Evolutionary conservation across 2,113 vertebrate genomes (phyloP).

Genomic region (Brachirus orientalis): DNA sequence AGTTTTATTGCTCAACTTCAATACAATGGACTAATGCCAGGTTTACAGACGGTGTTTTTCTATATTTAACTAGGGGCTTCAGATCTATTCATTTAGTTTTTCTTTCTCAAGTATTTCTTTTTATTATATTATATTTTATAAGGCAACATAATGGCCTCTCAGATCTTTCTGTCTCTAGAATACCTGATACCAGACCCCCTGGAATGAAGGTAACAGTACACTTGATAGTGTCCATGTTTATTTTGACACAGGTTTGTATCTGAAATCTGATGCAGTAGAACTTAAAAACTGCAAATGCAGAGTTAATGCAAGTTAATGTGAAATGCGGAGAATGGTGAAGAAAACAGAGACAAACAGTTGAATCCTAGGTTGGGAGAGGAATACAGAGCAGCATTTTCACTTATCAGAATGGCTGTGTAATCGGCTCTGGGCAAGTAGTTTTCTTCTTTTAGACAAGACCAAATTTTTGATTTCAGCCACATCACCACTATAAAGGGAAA

Average conservation of each 20-base stretch:
- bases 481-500: constrained; percentile 43
- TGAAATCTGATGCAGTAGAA: too few species aligned
- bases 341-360: constrained; percentile 14
- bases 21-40: too few species aligned
- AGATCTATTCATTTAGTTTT: too few species aligned
- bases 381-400: constrained; percentile 22
- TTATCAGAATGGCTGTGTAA: constrained; percentile 26
- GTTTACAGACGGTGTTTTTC: too few species aligned
- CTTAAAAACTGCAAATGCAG: not conserved
- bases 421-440: constrained; percentile 31
- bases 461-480: constrained; percentile 59
- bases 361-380: constrained; percentile 1
- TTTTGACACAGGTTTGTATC: too few species aligned
- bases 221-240: too few species aligned
- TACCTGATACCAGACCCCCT: not conserved
- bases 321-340: too few species aligned
- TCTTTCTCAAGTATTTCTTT: too few species aligned
- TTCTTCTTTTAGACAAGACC: constrained; percentile 15
- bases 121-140: too few species aligned
- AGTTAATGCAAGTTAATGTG: constrained; percentile 1
- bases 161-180: not conserved
- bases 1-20: too few species aligned
- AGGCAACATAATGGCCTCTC: too few species aligned
- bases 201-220: not conserved
- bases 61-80: too few species aligned